Percentiles rank a stretch among this genome's conserved stretches.
Evolutionary conservation across 2,113 vertebrate species (phyloP).

Genomic region (Sisor rabdophorus): DNA sequence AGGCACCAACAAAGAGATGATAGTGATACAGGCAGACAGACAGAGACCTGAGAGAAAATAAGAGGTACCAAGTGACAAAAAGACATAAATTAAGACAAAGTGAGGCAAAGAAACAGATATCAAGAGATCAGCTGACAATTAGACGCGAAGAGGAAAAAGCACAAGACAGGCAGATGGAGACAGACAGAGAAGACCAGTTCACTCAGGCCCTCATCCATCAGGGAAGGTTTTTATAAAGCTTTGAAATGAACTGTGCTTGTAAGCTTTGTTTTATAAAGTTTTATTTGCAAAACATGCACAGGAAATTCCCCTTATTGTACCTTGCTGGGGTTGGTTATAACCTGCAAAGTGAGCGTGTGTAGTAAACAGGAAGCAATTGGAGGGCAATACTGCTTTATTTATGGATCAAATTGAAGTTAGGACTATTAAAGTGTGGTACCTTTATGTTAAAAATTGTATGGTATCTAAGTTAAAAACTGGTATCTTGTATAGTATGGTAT

Average conservation of each 20-base stretch:
- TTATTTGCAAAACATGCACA: not conserved
- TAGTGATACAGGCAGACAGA: no score
- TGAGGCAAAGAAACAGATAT: not conserved
- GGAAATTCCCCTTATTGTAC: not conserved
- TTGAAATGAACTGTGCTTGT: not conserved
- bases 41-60: not conserved
- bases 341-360: not conserved
- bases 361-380: not conserved
- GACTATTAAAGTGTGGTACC: not conserved
- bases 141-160: conserved; percentile 10
- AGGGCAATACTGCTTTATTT: not conserved
- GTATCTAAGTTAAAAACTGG: no score
- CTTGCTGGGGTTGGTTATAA: not conserved
- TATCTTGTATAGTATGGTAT: no score
- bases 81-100: conserved; percentile 2
- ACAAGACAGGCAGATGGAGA: not conserved
- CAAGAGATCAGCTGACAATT: not conserved
- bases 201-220: not conserved
- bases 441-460: no score
- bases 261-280: not conserved
- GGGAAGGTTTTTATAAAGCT: not conserved
- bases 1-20: not conserved
- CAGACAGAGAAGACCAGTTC: not conserved
- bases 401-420: not conserved
- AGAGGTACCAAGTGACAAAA: not conserved